phyloP scores from a whole-genome alignment of 2,888 invertebrate genomes.

The Caenorhabditis sp. region DNA sequence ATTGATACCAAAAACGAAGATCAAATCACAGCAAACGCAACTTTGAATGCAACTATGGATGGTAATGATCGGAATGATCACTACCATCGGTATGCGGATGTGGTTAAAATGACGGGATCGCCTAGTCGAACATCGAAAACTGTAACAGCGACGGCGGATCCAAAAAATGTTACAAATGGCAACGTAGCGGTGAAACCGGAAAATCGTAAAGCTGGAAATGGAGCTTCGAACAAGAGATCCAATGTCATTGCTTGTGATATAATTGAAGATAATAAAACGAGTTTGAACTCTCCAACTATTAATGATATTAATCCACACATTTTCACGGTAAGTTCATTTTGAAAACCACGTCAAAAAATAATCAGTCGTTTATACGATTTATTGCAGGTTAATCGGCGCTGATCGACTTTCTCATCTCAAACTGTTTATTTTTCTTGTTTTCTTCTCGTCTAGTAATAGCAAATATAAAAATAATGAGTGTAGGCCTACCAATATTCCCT shows the following conservation, averaged over 20 bases:
- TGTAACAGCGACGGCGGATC: not conserved
- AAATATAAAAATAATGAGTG: conserved; percentile 9
- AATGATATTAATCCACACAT: not conserved
- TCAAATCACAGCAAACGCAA: not conserved
- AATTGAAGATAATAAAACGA: not conserved
- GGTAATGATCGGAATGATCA: not conserved
- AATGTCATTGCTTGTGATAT: not conserved
- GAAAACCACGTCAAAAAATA: not conserved
- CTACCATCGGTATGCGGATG: conserved; percentile 19
- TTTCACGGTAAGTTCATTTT: not conserved
- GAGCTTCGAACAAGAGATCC: not conserved
- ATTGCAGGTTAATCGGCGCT: conserved; percentile 14
- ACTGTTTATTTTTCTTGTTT: not conserved
- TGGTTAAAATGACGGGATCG: conserved; percentile 20
- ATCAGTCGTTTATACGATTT: too few species aligned
- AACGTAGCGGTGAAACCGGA: not conserved
- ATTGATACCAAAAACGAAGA: conserved; percentile 1
- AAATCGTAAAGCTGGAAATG: not conserved
- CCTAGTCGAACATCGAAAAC: not conserved
- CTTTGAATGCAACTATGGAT: conserved; percentile 4
- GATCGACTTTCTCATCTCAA: conserved; percentile 1
- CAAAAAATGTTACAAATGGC: conserved; percentile 6
- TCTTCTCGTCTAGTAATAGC: conserved; percentile 13
- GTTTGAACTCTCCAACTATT: not conserved
- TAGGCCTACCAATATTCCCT: not conserved